Evolutionary conservation across 2,888 invertebrate genomes (phyloP).

Genomic region (Bursaphelenchus okinawaensis): DNA sequence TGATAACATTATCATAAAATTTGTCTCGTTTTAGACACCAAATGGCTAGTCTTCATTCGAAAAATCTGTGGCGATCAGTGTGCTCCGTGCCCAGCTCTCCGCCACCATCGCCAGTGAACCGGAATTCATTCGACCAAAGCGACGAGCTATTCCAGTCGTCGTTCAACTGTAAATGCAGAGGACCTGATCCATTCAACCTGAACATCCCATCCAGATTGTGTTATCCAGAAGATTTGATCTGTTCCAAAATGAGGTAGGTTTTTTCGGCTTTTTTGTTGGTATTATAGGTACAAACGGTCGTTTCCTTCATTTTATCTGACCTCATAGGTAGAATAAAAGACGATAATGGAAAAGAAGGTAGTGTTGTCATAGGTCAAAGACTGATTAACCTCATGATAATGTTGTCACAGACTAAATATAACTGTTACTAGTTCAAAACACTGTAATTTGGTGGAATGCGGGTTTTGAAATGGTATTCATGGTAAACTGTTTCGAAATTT

Average conservation of each 20-base stretch:
- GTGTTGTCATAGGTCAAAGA: too few relatives aligned
- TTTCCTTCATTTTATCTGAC: too few relatives aligned
- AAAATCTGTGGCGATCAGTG: constrained; percentile 15
- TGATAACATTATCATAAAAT: too few relatives aligned
- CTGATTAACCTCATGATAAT: too few relatives aligned
- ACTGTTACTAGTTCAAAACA: too few relatives aligned
- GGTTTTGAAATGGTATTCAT: too few relatives aligned
- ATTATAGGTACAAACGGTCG: too few relatives aligned
- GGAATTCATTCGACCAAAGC: constrained; percentile 14
- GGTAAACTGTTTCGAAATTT: too few relatives aligned
- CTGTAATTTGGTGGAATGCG: too few relatives aligned
- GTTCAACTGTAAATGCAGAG: background rate
- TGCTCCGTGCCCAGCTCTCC: constrained; percentile 19
- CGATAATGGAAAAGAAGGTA: too few relatives aligned
- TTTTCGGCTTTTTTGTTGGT: background rate
- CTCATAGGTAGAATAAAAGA: too few relatives aligned
- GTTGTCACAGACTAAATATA: too few relatives aligned
- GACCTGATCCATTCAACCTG: background rate
- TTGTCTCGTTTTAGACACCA: background rate
- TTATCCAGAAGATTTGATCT: constrained; percentile 1
- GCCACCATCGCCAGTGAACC: constrained; percentile 20
- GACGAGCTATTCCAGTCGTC: background rate
- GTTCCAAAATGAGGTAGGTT: background rate
- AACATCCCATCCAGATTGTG: constrained; percentile 1
- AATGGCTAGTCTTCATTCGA: background rate